Base-by-base conservation (phyloP, 2,797 vertebrate species). In the Telmatherina bonti region DNA sequence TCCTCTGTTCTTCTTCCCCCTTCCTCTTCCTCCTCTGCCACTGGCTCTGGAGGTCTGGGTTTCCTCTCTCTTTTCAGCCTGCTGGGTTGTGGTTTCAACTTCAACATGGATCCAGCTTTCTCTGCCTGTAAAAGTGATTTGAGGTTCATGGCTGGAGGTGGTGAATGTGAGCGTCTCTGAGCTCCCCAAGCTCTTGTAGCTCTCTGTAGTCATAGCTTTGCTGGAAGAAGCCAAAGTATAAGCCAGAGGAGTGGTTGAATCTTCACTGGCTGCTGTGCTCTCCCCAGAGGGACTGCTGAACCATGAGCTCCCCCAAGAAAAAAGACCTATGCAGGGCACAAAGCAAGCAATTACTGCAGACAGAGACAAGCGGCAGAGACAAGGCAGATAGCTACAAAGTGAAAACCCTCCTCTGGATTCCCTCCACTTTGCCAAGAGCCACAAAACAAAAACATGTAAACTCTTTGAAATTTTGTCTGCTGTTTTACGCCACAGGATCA, bases 1-100 rank as follows among this genome's bases (percentile, higher is more conserved):
- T 51, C 85, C 88, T 81, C 85, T 67, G 82, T 92, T 87, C 76
- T 92, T 92, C 83, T 89, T 92, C 33, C 90, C 89, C 27, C 89
- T 73, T 31, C 89, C 86, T 81, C 89, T 74, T n/a, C 91, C 83
- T 63, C 89, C 88, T 79, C 82, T 77, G 1, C 87, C 74, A 0
- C 83, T 67, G n/a, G 82, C 67, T 72, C 81, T 89, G 26, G 86
- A 79, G 8, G 89, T 89, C 56, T 79, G 85, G 0, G 88, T 88
- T 69, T 84, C 84, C 10, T 68, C 79, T 69, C 55, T 88, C 81
- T 76, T 91, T 55, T 86, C 84, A 9, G 70, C 62, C 1, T 66
- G 47, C 52, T 60, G 70, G 53, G 87, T 85, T 0, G 89, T 91
- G 74, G 87, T 88, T 51, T 74, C 76, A 0, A n/a, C 20, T 41